Conservation (phyloP, 2,113 vertebrate genomes). For the Melospiza georgiana region DNA sequence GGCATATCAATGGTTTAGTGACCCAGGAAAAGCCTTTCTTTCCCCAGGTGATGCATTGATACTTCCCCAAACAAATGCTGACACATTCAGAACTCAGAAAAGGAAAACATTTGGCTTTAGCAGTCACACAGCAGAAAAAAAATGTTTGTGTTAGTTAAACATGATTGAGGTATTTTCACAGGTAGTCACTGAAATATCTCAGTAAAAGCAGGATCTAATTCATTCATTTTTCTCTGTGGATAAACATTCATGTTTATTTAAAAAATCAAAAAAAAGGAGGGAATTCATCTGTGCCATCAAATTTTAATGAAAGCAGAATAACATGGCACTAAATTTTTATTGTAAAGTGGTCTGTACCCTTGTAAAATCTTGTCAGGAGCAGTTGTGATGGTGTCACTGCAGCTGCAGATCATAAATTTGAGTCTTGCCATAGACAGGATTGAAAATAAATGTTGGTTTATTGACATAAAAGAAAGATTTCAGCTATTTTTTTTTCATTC, state of each 20-base stretch:
- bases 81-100: neutral
- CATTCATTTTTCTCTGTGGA: neutral
- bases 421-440: neutral
- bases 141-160: neutral
- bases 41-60: neutral
- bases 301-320: neutral
- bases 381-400: neutral
- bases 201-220: neutral
- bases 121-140: neutral
- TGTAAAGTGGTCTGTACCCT: neutral
- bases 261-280: neutral
- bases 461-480: neutral
- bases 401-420: neutral
- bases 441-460: constrained; percentile 19
- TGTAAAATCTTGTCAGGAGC: neutral
- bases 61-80: neutral
- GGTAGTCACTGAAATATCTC: neutral
- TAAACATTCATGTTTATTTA: neutral
- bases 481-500: neutral
- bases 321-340: neutral
- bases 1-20: neutral
- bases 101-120: neutral
- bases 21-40: neutral
- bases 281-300: neutral
- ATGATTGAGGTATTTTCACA: neutral